Evolutionary conservation across 1,140 invertebrate genomes (phyloP).

Genomic region (Drosophila tani): DNA sequence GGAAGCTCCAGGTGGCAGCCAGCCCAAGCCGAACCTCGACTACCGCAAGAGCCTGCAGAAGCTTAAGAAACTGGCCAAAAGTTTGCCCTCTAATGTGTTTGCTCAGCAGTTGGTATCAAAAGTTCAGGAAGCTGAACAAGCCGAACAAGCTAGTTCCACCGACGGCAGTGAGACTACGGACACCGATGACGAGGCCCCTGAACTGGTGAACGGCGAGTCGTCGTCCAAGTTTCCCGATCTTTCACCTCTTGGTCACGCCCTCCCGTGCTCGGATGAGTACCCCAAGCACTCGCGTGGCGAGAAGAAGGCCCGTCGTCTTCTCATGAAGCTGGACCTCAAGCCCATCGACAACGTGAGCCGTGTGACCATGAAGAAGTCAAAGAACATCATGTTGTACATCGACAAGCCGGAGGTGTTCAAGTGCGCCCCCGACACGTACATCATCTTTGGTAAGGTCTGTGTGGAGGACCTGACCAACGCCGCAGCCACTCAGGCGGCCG

Average conservation of each 20-base stretch:
- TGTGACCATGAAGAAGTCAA: constrained; percentile 64
- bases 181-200: constrained; percentile 29
- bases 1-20: neutral
- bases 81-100: constrained; percentile 9
- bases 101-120: neutral
- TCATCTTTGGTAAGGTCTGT: constrained; percentile 51
- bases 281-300: constrained; percentile 54
- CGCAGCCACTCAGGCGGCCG: constrained; percentile 44
- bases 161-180: constrained; percentile 7
- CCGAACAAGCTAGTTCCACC: neutral
- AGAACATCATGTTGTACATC: constrained; percentile 60
- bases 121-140: neutral
- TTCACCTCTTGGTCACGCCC: neutral
- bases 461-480: constrained; percentile 52
- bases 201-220: neutral
- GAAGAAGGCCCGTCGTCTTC: constrained; percentile 66
- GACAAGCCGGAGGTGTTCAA: constrained; percentile 59
- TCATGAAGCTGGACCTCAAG: constrained; percentile 62
- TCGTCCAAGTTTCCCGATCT: neutral
- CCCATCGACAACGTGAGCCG: constrained; percentile 44
- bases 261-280: neutral
- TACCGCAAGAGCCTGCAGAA: constrained; percentile 17
- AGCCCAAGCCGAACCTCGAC: neutral
- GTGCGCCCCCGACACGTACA: constrained; percentile 36
- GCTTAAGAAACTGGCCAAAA: constrained; percentile 30